A percentile compares a stretch with the other conserved stretches of the same genome.
These are phyloP conservation scores for Labrus mixtus DNA, from an alignment of 2,113 vertebrate species.

Conservation along the genomic window DNA sequence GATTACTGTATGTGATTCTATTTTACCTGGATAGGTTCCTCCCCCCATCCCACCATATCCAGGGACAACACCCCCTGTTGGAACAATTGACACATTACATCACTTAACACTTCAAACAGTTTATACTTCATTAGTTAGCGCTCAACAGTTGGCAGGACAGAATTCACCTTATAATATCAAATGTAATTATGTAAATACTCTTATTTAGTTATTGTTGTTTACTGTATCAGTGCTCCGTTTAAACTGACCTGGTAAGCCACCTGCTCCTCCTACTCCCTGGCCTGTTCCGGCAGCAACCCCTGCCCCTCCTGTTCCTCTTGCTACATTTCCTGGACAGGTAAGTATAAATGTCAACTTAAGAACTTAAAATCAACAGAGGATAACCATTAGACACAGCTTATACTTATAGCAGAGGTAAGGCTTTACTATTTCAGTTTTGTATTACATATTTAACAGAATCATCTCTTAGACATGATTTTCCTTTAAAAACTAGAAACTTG, in stretches of 20 bases:
- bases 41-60: conserved; percentile 58
- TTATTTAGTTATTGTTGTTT: neutral
- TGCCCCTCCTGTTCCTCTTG: conserved; percentile 45
- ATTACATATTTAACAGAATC: neutral
- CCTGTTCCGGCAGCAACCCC: conserved; percentile 57
- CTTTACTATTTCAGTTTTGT: neutral
- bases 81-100: conserved; percentile 41
- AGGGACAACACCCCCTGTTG: conserved; percentile 64
- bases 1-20: neutral
- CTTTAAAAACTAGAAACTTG: conserved; percentile 24
- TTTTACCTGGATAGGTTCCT: conserved; percentile 68
- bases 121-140: neutral
- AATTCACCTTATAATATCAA: neutral
- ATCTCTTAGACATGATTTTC: neutral
- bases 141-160: neutral
- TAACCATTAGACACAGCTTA: neutral
- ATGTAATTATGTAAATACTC: neutral
- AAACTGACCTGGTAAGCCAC: conserved; percentile 62
- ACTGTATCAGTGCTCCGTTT: neutral
- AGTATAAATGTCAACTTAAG: neutral
- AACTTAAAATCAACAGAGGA: neutral
- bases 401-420: neutral
- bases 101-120: too few species aligned
- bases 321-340: conserved; percentile 38
- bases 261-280: conserved; percentile 60